A percentile compares a stretch with the other conserved stretches of the same genome.
Conservation (phyloP, 2,888 invertebrate species). For the Ennomos erosarius region DNA sequence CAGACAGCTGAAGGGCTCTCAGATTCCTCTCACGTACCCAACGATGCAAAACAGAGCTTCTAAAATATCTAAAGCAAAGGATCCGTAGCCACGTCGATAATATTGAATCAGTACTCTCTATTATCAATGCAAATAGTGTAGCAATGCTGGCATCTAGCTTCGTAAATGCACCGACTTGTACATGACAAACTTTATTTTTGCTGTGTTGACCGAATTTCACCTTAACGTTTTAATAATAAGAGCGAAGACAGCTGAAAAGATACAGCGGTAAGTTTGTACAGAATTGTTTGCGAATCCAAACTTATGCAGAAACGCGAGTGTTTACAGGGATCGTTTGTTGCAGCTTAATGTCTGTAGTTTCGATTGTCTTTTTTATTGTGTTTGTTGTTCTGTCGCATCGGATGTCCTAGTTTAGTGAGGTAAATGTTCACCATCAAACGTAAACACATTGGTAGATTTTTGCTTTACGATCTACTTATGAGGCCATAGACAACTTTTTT, state of each 20-base stretch:
- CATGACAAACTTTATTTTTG: constrained; percentile 34
- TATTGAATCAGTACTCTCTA: constrained; percentile 76
- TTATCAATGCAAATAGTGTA: constrained; percentile 78
- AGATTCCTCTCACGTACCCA: constrained; percentile 5
- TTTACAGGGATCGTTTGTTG: constrained; percentile 75
- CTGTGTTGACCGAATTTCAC: constrained; percentile 26
- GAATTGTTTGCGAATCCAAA: constrained; percentile 75
- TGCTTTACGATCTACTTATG: no score
- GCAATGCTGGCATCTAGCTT: constrained; percentile 65
- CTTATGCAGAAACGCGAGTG: constrained; percentile 73
- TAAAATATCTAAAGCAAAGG: constrained; percentile 46
- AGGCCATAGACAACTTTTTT: no score
- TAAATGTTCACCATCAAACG: no score
- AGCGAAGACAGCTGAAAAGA: constrained; percentile 26
- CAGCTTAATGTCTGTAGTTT: constrained; percentile 73
- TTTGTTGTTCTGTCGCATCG: constrained; percentile 15
- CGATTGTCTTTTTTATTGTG: constrained; percentile 54
- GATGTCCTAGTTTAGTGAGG: constrained; percentile 5
- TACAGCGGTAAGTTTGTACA: constrained; percentile 56
- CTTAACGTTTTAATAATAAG: constrained; percentile 29
- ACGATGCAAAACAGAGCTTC: constrained; percentile 26
- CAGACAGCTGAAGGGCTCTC: background rate
- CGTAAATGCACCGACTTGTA: constrained; percentile 67
- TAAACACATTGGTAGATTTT: no score
- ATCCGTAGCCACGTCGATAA: constrained; percentile 62